Evolutionary conservation across 1,140 invertebrate species (phyloP), one percentile per base, ranked within the genome.

Genomic region (Drosophila kikkawai): DNA sequence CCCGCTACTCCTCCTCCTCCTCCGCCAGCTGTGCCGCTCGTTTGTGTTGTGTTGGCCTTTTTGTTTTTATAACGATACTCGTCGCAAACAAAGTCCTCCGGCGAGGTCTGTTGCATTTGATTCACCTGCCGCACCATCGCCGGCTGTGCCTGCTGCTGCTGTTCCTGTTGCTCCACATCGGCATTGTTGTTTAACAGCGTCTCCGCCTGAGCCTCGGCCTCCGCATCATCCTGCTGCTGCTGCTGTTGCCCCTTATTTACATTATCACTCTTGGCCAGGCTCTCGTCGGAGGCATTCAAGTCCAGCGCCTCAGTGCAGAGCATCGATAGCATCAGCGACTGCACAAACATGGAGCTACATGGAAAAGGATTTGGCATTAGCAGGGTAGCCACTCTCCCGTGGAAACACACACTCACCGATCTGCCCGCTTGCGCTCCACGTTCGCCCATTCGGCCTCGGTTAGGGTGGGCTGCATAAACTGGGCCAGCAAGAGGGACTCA

Each of bases 71-170:
- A 88, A 68, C 84, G 83, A 78, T 90, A 92, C 68, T 92, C 91
- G 45, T 92, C 91, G 63, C 80, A 91, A 17, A 91, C 83, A 45
- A 92, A 91, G 59, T 92, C 91, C 75, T 92, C 91, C 26, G 91
- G 91, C 39, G 90, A 92, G 68, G 91, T 92, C 69, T 92, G 91
- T 80, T 92, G 91, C 80, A 92, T 92, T 80, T 92, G 91, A 91
- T 92, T 88, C 56, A 91, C 91, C 78, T 88, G 91, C 55, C 90
- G 83, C 68, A 80, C 85, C 69, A 80, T 69, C 42, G 77, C 73
- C 29, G 65, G 58, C 58, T 74, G 82, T 55, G 63, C 53, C 66
- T 75, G 77, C 48, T 51, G 77, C 48, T 50, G 48, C 48, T 71
- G 76, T 47, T 71, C 69, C 44, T 76, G 75, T 45, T 87, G 83